These are phyloP conservation scores for Gobio gobio DNA, from an alignment of 2,113 vertebrate species.

Conservation along the genomic window DNA sequence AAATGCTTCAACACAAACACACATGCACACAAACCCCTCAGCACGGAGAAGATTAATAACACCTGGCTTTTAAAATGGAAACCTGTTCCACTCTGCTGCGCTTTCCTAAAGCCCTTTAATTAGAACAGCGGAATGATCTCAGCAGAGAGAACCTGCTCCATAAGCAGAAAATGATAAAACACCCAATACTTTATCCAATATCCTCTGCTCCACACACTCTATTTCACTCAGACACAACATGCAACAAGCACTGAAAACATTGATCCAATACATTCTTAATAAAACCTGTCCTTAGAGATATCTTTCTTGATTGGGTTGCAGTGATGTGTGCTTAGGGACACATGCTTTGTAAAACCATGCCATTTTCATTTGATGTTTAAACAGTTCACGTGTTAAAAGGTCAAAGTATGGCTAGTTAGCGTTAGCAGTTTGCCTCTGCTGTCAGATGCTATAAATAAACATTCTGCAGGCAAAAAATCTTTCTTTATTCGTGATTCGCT, in stretches of 20 bases:
- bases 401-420: not conserved
- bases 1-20: not conserved
- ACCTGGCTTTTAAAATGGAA: conserved; percentile 45
- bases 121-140: conserved; percentile 40
- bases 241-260: not conserved
- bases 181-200: conserved; percentile 4
- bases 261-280: not conserved
- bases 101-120: conserved; percentile 54
- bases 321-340: not conserved
- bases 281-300: not conserved
- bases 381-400: not conserved
- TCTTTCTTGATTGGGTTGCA: conserved; percentile 13
- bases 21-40: not conserved
- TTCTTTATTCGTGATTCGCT: not conserved
- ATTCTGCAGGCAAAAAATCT: not conserved
- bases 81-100: conserved; percentile 53
- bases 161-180: conserved; percentile 52
- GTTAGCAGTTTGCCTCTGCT: not conserved
- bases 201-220: not conserved
- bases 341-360: not conserved
- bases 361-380: not conserved
- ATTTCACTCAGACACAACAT: not conserved
- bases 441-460: not conserved
- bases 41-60: conserved; percentile 57
- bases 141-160: conserved; percentile 42